phyloP scores from a whole-genome alignment of 2,113 vertebrate species.

The Protobothrops flavoviridis region DNA sequence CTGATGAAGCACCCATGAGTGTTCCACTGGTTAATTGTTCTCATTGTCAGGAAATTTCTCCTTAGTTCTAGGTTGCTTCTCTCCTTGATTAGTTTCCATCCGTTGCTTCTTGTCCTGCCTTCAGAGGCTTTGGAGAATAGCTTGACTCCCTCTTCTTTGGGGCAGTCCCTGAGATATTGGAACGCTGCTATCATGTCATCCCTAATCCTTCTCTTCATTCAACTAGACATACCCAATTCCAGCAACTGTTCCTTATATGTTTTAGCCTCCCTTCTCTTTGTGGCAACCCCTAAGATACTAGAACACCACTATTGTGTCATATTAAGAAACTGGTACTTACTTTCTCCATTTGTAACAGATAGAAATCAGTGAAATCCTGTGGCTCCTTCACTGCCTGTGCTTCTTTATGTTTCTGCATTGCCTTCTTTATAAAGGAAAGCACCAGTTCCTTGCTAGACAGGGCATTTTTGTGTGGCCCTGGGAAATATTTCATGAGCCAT shows the following conservation, averaged over 20 bases:
- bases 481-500: constrained; percentile 23
- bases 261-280: too few species aligned
- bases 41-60: background rate
- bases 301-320: too few species aligned
- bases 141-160: background rate
- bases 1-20: background rate
- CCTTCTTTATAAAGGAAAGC: background rate
- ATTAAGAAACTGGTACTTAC: background rate
- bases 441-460: constrained; percentile 4
- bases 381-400: background rate
- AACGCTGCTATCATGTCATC: too few species aligned
- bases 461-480: constrained; percentile 36
- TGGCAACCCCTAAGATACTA: too few species aligned
- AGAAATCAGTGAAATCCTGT: constrained; percentile 10
- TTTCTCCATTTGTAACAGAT: constrained; percentile 44
- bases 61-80: too few species aligned
- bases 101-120: background rate
- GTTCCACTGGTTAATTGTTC: background rate
- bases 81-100: background rate
- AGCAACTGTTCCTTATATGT: too few species aligned
- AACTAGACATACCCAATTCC: too few species aligned
- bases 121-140: background rate
- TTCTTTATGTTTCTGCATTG: constrained; percentile 32
- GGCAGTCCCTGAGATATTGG: too few species aligned
- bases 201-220: too few species aligned